Evolutionary conservation across 2,113 vertebrate genomes (phyloP).

Genomic region (Phalacrocorax carbo): DNA sequence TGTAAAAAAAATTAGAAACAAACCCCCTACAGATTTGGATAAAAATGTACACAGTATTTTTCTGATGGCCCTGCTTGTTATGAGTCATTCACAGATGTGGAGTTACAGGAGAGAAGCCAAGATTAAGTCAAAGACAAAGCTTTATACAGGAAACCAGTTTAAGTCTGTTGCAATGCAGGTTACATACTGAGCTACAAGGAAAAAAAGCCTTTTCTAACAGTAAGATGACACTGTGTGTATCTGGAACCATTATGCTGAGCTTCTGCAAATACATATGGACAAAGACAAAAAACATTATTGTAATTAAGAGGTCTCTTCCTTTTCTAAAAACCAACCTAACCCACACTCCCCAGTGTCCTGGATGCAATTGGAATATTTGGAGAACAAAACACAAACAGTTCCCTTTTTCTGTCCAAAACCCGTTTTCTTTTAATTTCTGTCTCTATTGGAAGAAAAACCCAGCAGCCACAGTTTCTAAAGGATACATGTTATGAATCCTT

Average conservation of each 20-base stretch:
- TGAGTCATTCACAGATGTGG: constrained; percentile 69
- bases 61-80: constrained; percentile 41
- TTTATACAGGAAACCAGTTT: constrained; percentile 52
- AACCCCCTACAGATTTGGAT: constrained; percentile 16
- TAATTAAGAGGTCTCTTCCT: background rate
- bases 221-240: background rate
- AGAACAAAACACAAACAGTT: background rate
- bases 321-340: background rate
- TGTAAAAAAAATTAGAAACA: constrained; percentile 21
- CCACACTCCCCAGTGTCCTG: background rate
- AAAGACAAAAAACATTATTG: background rate
- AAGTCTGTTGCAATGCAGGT: constrained; percentile 37
- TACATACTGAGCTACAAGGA: background rate
- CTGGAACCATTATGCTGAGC: background rate
- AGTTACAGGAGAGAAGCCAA: constrained; percentile 52
- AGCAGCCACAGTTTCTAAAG: background rate
- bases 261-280: background rate
- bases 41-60: constrained; percentile 36
- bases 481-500: background rate
- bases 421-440: background rate
- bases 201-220: background rate
- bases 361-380: background rate
- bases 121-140: constrained; percentile 62
- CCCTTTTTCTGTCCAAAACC: background rate
- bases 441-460: background rate